Evolutionary conservation across 2,888 invertebrate genomes (phyloP).

Genomic region (Tholera decimalis): DNA sequence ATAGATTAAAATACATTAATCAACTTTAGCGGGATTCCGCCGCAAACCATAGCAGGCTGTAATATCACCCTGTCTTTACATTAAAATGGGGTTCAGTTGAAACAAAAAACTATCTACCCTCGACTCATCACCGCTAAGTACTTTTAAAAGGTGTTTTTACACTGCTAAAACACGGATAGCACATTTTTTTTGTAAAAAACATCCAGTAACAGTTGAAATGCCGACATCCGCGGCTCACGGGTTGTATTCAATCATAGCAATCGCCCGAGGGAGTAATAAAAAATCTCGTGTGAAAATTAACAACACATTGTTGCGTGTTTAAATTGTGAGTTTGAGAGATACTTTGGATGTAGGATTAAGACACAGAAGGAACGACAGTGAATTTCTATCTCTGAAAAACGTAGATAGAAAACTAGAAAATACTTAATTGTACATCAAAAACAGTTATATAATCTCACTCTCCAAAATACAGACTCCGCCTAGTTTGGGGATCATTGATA

Average conservation of each 20-base stretch:
- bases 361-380: neutral
- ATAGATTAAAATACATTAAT: constrained; percentile 58
- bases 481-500: too few relatives aligned
- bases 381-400: neutral
- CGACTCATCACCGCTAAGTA: constrained; percentile 60
- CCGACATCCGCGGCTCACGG: constrained; percentile 73
- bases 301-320: constrained; percentile 69
- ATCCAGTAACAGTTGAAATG: constrained; percentile 50
- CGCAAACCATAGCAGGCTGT: constrained; percentile 43
- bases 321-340: constrained; percentile 24
- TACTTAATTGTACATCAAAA: too few relatives aligned
- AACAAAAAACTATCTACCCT: constrained; percentile 58
- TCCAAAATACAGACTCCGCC: too few relatives aligned
- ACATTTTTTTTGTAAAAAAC: constrained; percentile 62
- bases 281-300: constrained; percentile 81
- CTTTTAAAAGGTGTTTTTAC: constrained; percentile 70
- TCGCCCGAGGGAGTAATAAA: constrained; percentile 74
- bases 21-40: constrained; percentile 49
- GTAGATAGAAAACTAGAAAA: too few relatives aligned
- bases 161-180: constrained; percentile 70
- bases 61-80: constrained; percentile 33
- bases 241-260: constrained; percentile 82
- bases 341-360: neutral
- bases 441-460: too few relatives aligned
- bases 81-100: constrained; percentile 49